phyloP scores from a whole-genome alignment of 2,888 invertebrate species.

The Corythucha ciliata region DNA sequence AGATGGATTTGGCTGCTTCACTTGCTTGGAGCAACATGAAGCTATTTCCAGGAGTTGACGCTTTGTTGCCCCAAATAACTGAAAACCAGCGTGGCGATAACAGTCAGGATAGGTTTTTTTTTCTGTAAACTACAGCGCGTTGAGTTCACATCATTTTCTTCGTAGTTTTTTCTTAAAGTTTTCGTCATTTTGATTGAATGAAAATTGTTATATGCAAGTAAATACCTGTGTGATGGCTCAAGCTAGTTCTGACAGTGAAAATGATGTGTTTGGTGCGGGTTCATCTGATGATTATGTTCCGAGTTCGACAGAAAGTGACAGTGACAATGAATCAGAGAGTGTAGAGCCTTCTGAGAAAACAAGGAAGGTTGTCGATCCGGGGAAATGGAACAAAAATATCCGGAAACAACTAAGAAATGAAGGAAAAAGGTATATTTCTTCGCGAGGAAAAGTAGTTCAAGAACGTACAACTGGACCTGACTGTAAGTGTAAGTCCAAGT shows the following conservation, averaged over 20 bases:
- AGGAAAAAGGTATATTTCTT: too few relatives aligned
- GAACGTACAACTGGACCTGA: not conserved
- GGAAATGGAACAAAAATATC: not conserved
- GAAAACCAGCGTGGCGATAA: constrained; percentile 9
- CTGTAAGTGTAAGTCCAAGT: too few relatives aligned
- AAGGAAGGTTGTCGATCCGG: constrained; percentile 3
- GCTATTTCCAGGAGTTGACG: constrained; percentile 21
- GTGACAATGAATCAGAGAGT: too few relatives aligned
- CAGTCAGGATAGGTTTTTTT: constrained; percentile 11
- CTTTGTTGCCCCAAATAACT: constrained; percentile 22
- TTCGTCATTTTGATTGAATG: constrained; percentile 10
- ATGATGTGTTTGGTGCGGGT: constrained; percentile 9
- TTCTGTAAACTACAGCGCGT: constrained; percentile 6
- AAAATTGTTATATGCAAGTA: constrained; percentile 7
- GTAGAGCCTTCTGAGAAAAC: not conserved
- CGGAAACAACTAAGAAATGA: not conserved
- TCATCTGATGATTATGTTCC: constrained; percentile 11
- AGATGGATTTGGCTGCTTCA: constrained; percentile 18
- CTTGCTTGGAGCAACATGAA: not conserved
- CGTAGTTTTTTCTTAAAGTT: constrained; percentile 10
- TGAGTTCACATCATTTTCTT: constrained; percentile 6
- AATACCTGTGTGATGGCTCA: constrained; percentile 3
- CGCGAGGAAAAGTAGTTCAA: too few relatives aligned
- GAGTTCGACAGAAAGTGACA: constrained; percentile 6
- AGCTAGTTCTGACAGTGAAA: constrained; percentile 12